Conservation (phyloP, 2,888 invertebrate species). For the Oscheius sp. region DNA sequence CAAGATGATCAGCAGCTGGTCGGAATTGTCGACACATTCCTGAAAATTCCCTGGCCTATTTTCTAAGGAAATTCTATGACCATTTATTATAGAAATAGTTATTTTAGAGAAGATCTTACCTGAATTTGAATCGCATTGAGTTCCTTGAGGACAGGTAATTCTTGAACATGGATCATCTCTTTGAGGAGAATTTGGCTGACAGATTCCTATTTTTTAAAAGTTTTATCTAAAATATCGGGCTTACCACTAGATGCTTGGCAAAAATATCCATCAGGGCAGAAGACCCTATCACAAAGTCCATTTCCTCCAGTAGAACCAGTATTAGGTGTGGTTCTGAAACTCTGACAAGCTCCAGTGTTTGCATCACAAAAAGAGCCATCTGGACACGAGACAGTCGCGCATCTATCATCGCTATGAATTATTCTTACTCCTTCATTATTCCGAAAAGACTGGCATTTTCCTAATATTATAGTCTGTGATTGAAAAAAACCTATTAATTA, state of each 20-base stretch:
- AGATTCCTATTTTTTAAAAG: neutral
- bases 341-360: neutral
- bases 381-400: conserved; percentile 12
- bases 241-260: no score
- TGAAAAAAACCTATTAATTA: neutral
- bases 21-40: conserved; percentile 17
- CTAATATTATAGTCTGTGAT: no score
- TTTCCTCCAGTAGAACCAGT: no score
- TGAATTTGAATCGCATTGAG: conserved; percentile 14
- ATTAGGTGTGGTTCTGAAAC: no score
- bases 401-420: conserved; percentile 17
- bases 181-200: neutral
- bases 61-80: no score
- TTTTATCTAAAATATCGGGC: no score
- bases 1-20: neutral
- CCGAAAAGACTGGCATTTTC: conserved; percentile 15
- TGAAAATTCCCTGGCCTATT: no score
- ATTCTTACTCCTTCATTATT: neutral
- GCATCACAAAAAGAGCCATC: neutral
- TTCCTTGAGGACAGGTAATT: conserved; percentile 21
- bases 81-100: neutral
- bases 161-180: conserved; percentile 7
- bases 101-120: neutral
- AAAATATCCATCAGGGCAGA: conserved; percentile 10
- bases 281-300: conserved; percentile 12